phyloP scores from a whole-genome alignment of 2,797 vertebrate genomes.

The Parotocinclus haroldoi region DNA sequence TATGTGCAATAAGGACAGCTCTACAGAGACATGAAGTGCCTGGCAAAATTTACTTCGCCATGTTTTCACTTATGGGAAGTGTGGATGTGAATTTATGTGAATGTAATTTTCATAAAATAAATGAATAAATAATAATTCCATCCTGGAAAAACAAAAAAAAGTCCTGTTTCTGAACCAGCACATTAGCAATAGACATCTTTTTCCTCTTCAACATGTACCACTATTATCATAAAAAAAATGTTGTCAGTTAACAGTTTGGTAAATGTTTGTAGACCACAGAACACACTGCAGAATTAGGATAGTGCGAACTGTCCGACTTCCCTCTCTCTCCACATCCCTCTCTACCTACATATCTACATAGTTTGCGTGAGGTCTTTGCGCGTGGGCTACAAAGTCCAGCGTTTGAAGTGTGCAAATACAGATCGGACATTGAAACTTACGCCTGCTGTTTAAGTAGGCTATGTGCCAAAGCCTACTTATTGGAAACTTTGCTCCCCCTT shows the following conservation, averaged over 20 bases:
- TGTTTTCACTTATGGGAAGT: no score
- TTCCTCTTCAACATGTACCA: background rate
- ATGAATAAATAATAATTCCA: no score
- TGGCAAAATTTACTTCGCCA: no score
- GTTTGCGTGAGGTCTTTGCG: conserved; percentile 18
- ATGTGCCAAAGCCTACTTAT: conserved; percentile 34
- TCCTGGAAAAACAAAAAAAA: no score
- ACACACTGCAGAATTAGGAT: conserved; percentile 4
- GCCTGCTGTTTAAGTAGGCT: conserved; percentile 41
- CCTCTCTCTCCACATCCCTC: background rate
- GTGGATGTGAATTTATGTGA: no score
- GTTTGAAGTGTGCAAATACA: conserved; percentile 40
- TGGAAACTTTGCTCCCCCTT: conserved; percentile 39
- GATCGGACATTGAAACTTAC: conserved; percentile 23
- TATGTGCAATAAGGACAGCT: no score
- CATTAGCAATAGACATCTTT: no score
- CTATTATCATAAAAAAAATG: background rate
- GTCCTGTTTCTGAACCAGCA: no score
- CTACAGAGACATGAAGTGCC: no score
- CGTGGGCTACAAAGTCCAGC: conserved; percentile 26
- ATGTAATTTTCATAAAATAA: no score
- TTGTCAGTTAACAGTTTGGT: background rate
- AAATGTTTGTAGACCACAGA: conserved; percentile 5
- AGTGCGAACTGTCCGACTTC: conserved; percentile 4
- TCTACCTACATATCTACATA: conserved; percentile 11